Conservation (phyloP, 2,797 vertebrate species). For the Sebastes jordani region DNA sequence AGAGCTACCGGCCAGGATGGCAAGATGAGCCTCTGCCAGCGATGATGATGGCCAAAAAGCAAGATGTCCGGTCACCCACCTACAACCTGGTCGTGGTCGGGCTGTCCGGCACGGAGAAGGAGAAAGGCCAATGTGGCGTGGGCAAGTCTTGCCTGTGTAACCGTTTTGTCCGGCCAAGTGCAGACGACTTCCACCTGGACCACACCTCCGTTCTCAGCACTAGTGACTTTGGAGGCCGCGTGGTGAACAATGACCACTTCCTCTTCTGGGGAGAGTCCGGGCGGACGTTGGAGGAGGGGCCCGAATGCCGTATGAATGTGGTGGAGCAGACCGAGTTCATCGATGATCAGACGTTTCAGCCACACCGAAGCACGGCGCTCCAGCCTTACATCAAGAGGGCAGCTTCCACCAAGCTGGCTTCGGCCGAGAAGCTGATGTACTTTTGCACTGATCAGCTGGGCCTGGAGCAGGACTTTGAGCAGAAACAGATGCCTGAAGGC, state of each 20-base stretch:
- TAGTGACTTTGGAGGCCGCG: conserved; percentile 96
- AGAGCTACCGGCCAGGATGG: conserved; percentile 83
- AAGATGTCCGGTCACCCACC: conserved; percentile 94
- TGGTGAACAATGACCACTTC: conserved; percentile 99
- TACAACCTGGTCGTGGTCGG: conserved; percentile 97
- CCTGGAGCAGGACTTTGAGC: conserved; percentile 98
- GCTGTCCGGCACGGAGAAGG: conserved; percentile 97
- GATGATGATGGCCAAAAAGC: conserved; percentile 98
- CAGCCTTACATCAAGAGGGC: conserved; percentile 98
- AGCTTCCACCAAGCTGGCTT: conserved; percentile 93
- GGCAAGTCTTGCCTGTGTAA: conserved; percentile 99
- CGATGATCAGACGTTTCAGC: conserved; percentile 98
- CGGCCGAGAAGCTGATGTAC: conserved; percentile 99
- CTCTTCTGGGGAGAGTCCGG: conserved; percentile 96
- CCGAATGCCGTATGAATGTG: conserved; percentile 91
- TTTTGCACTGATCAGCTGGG: conserved; percentile 99
- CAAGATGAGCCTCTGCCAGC: conserved; percentile 90
- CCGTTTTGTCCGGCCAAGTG: conserved; percentile 93
- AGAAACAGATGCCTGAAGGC: conserved; percentile 99
- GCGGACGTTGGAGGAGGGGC: conserved; percentile 89
- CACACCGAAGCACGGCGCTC: conserved; percentile 95
- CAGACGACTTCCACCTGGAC: conserved; percentile 95
- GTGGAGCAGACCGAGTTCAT: conserved; percentile 99
- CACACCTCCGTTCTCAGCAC: conserved; percentile 99
- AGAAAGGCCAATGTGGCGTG: conserved; percentile 96